Evolutionary conservation across 2,797 vertebrate species (phyloP).

Genomic region (Allobates femoralis): DNA sequence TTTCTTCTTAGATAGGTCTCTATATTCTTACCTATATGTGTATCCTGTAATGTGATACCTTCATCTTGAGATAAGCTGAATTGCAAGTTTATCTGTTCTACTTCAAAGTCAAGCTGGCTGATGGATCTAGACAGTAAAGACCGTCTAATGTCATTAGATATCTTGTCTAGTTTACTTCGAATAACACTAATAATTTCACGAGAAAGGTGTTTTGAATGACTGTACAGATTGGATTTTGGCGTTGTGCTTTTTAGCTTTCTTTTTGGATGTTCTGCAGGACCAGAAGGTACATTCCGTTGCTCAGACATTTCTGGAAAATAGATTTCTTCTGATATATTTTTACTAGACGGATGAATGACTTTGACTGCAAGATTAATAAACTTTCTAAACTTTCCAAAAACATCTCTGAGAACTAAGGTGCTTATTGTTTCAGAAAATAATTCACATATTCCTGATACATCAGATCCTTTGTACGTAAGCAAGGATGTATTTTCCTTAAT

Average conservation of each 20-base stretch:
- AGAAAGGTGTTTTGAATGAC: not conserved
- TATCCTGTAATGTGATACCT: not conserved
- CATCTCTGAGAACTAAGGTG: not conserved
- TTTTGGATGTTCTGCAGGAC: not conserved
- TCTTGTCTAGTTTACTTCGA: not conserved
- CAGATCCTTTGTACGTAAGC: not conserved
- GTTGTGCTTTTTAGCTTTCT: not conserved
- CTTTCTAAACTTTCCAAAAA: not conserved
- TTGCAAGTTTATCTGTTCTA: not conserved
- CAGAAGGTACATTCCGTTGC: not conserved
- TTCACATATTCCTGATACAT: not conserved
- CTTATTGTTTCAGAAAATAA: not conserved
- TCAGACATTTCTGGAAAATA: not conserved
- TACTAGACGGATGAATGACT: not conserved
- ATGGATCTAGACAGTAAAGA: not conserved
- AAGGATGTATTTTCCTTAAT: not conserved
- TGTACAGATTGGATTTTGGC: slow-evolving; percentile 5
- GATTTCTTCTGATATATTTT: slow-evolving; percentile 4
- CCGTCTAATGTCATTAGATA: slow-evolving; percentile 8
- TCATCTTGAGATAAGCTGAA: not conserved
- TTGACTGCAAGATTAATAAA: not conserved
- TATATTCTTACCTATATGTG: not conserved
- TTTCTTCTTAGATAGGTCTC: not conserved
- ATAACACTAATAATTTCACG: not conserved
- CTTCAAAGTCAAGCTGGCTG: not conserved